Conservation (phyloP, 1,140 invertebrate genomes). For the Rhyacophila brunnea region DNA sequence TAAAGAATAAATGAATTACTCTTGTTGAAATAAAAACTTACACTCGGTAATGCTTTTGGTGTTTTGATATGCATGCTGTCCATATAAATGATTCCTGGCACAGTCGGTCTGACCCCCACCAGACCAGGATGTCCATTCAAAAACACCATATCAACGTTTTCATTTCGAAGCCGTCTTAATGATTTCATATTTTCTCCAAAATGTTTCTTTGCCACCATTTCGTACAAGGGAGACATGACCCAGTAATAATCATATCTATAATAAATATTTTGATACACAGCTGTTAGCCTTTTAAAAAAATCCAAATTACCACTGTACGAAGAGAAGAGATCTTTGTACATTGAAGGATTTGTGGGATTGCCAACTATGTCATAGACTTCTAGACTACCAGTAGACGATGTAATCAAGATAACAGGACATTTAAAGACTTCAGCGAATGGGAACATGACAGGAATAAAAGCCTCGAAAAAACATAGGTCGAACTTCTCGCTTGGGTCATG, state of each 20-base stretch:
- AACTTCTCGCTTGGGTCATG: neutral
- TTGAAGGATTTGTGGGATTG: neutral
- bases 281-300: neutral
- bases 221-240: slow-evolving; percentile 22
- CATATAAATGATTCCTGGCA: slow-evolving; percentile 50
- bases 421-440: neutral
- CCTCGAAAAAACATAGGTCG: neutral
- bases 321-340: neutral
- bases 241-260: slow-evolving; percentile 32
- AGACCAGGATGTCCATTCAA: slow-evolving; percentile 51
- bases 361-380: neutral
- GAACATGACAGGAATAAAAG: neutral
- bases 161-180: slow-evolving; percentile 39
- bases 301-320: neutral
- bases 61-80: slow-evolving; percentile 49
- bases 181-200: slow-evolving; percentile 37
- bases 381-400: neutral
- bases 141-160: slow-evolving; percentile 56
- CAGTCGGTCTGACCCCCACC: slow-evolving; percentile 45
- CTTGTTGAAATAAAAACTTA: too few species aligned
- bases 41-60: slow-evolving; percentile 37
- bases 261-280: neutral
- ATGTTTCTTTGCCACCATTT: slow-evolving; percentile 34
- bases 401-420: neutral
- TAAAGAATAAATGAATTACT: too few species aligned